Base-by-base conservation (phyloP, 2,797 vertebrate genomes). In the Aplochiton taeniatus region DNA sequence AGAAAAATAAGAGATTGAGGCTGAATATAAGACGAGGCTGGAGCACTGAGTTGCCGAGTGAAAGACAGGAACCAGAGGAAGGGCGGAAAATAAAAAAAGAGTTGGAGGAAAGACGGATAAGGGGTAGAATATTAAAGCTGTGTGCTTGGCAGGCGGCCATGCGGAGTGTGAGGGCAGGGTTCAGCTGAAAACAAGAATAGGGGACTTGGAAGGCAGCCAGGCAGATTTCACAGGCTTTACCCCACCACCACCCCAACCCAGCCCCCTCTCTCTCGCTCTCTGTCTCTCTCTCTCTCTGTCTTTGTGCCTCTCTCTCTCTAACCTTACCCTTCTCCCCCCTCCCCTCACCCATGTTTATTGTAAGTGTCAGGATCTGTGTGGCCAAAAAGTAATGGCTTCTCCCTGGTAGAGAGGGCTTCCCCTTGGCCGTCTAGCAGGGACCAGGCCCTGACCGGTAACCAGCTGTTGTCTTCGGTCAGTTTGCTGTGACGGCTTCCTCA, bases 311-410 rank as follows among this genome's bases (percentile, higher is more conserved):
- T 51, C 49, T 7, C 12, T 16, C 16, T 16, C 69, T 64, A 62
- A 43, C 62, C 70, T 65, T 70, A 69, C 69, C 69, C 52, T 66
- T 61, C 69, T 64, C 66, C 47, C 64, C 73, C 63, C 70, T 68
- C 68, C 69, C 68, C 60, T 66, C 58, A 66, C 75, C 59, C 65
- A 65, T 13, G 11, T 87, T 83, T 86, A 84, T 85, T 88, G 84
- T 84, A 69, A 68, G 74, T 83, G 81, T 85, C 78, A 81, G 82
- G 81, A 89, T 86, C 77, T 82, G 31, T 31, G 31, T 87, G 76
- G 81, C 84, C 83, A 85, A 75, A 80, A 87, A 85, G 83, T 87
- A 89, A 91, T 85, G 81, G 85, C 91, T 88, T 86, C 84, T 85
- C 84, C 79, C 77, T 73, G 74, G 78, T 79, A 83, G 78, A 74